Evolutionary conservation across 2,888 invertebrate genomes (phyloP), one percentile per base, ranked within the genome.

Genomic region (Pristionchus arcanus): DNA sequence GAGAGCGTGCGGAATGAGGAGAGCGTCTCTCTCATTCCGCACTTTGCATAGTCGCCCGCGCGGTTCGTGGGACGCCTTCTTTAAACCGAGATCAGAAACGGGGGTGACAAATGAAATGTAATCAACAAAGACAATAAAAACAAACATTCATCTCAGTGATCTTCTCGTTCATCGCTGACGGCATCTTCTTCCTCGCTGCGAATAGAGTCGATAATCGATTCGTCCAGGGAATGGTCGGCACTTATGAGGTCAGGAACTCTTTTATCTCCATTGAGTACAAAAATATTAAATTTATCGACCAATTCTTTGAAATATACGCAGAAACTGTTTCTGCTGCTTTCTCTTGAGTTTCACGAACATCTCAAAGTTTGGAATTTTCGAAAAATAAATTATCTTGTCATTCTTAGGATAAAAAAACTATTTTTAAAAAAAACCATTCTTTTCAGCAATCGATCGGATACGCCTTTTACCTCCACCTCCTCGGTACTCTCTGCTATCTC

Each of bases 121-220:
- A n/a, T n/a, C n/a, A n/a, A n/a, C n/a, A n/a, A n/a, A n/a, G n/a
- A n/a, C n/a, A n/a, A n/a, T n/a, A n/a, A n/a, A n/a, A n/a, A n/a
- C n/a, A n/a, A n/a, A n/a, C n/a, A n/a, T n/a, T 28, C 68, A 71
- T 71, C 34, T 93, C 90, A 94, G 94, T 95, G 92, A 88, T 94
- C 66, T 92, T 91, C 90, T 94, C 94, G 0, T 77, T 94, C 85
- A 91, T 94, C 71, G 94, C 94, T 71, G 94, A 94, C 81, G 93
- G 93, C 16, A 92, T 94, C 63, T 94, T 94, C 93, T 94, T 94
- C 92, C 92, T 94, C 66, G 94, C 94, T 42, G 95, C 94, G 13
- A 95, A 94, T 68, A 91, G 95, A 71, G 94, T 94, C 83, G 94
- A 94, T 90, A 93, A 94, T 77, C 92, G 94, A 87, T 94, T 94